Evolutionary conservation across 1,140 invertebrate species (phyloP), one percentile per base, ranked within the genome.

Genomic region (Drosophila ironensis): DNA sequence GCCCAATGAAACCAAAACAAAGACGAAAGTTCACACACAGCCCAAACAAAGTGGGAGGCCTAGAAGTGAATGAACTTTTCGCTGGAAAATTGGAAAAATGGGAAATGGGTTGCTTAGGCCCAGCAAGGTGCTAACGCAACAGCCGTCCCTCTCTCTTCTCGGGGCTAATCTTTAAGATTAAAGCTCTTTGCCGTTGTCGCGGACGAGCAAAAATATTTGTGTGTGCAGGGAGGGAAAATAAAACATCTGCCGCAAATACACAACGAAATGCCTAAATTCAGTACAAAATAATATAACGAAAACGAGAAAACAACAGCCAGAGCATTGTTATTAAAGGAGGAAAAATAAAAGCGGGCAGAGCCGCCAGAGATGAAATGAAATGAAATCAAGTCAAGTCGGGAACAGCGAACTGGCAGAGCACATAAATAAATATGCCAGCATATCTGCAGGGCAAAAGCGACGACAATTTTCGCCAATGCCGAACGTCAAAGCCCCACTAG

Each of bases 351-450:
- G 42, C 7, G 24, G 25, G 17, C 30, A 53, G 52, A 16, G 28
- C 60, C 17, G 50, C 41, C 41, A 24, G 38, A 70, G 42, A 70
- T 69, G 45, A 70, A 71, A 60, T 69, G 45, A 70, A 71, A 60
- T 59, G 45, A 70, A 71, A 70, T 70, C 37, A 53, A 42, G 38
- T 54, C 40, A 57, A 57, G 30, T 42, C 68, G 41, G 25, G 64
- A 59, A 46, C 51, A 42, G 50, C 27, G 9, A 69, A 68, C 42
- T 69, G 63, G 50, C 66, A 68, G 30, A 69, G 63, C 22, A 69
- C 63, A 69, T 57, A 69, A 69, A 69, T 69, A 69, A 69, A 69
- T 69, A 69, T 57, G 63, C 51, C 66, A 69, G 52, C 37, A 57
- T 57, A 47, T 57, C 66, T 69, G 38, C 38, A 69, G 66, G 66